Base-by-base conservation (phyloP, 2,113 vertebrate genomes). In the Carassius carassius region DNA sequence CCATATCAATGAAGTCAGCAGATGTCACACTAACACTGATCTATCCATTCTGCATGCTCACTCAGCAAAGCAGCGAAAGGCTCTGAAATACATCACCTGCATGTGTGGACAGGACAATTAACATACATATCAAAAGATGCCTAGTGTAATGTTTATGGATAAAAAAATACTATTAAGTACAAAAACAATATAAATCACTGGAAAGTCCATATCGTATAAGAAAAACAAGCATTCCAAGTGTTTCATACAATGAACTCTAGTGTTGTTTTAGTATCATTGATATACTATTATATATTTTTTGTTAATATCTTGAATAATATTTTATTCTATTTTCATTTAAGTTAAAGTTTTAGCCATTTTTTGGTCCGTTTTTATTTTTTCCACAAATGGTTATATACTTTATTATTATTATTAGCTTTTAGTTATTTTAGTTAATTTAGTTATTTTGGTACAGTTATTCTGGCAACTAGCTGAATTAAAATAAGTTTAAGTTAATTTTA, bases 1-100 rank as follows among this genome's bases (percentile, higher is more conserved):
- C 60, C 81, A 73, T 70, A 78, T 77, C 62, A 87, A 60, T 54
- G 72, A 72, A 80, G 69, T 29, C 65, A 82, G 82, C 49, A 87
- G 81, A 84, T 84, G 89, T 86, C 87, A 83, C 32, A 65, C 70
- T 86, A 82, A 84, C 83, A 56, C 73, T 79, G 77, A 82, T 87
- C 51, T 78, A 82, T 76, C 81, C 73, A 35, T 82, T 47, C 62
- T 62, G 47, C 73, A 83, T 49, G 41, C 78, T 78, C 81, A 62
- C 80, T 84, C 76, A 75, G 54, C 75, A 23, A 58, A 75, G 25
- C 13, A 12, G 41, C 41, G 10, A 13, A 49, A 60, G 56, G 37
- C 67, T 87, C 19, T 2, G 69, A 41, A 41, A 72, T 11, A 13
- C 35, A 72, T n/a, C 13, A 35, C 35, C 19, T 41, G 19, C 19